These are phyloP conservation scores for Erynnis tages DNA, from an alignment of 2,888 invertebrate species.

Conservation along the genomic window DNA sequence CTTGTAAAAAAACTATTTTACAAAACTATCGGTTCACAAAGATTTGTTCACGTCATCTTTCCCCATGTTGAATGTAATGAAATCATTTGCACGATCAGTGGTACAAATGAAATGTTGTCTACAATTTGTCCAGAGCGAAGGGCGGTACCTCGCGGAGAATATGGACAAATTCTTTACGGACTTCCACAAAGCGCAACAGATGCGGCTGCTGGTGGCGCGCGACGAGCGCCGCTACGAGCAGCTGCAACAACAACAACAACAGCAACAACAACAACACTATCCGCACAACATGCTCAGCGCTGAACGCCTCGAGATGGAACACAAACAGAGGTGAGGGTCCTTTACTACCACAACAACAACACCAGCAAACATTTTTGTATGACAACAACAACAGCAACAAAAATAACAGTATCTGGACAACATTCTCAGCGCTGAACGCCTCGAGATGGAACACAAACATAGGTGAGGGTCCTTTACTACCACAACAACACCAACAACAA, in stretches of 20 bases:
- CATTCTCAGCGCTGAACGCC: slow-evolving; percentile 64
- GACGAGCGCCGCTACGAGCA: slow-evolving; percentile 53
- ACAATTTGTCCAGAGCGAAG: slow-evolving; percentile 60
- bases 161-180: slow-evolving; percentile 88
- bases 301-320: slow-evolving; percentile 65
- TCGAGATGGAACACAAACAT: slow-evolving; percentile 72
- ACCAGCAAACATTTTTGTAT: too few relatives aligned
- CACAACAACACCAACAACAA: too few relatives aligned
- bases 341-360: too few relatives aligned
- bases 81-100: too few relatives aligned
- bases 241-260: slow-evolving; percentile 38
- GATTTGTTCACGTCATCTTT: too few relatives aligned
- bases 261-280: slow-evolving; percentile 40
- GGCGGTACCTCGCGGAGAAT: slow-evolving; percentile 69
- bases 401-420: slow-evolving; percentile 49
- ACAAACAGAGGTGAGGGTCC: slow-evolving; percentile 72
- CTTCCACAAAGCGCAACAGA: slow-evolving; percentile 84
- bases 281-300: slow-evolving; percentile 65
- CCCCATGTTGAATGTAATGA: too few relatives aligned
- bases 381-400: slow-evolving; percentile 31
- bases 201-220: slow-evolving; percentile 59
- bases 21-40: too few relatives aligned
- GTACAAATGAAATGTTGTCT: too few relatives aligned
- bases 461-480: too few relatives aligned
- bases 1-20: too few relatives aligned